Evolutionary conservation across 2,888 invertebrate species (phyloP).

Genomic region (Mamestra brassicae): DNA sequence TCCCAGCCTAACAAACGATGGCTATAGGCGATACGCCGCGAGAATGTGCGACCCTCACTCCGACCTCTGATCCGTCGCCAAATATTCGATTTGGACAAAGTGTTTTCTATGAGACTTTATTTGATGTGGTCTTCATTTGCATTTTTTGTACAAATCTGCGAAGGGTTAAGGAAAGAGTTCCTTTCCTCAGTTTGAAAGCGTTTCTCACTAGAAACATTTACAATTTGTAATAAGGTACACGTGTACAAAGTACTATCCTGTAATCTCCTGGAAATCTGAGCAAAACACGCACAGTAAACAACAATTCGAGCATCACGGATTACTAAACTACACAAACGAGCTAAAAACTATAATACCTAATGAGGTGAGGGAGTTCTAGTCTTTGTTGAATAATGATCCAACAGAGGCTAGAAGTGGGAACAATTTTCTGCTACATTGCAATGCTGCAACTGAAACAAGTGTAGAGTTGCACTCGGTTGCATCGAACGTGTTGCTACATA

Average conservation of each 20-base stretch:
- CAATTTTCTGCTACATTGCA: neutral
- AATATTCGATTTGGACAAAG: constrained; percentile 68
- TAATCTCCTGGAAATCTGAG: constrained; percentile 2
- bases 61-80: constrained; percentile 57
- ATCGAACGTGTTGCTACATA: constrained; percentile 32
- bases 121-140: constrained; percentile 64
- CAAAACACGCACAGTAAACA: neutral
- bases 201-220: neutral
- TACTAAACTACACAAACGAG: neutral
- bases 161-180: constrained; percentile 11
- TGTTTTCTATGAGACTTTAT: constrained; percentile 67
- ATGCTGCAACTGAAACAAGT: neutral
- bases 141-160: constrained; percentile 52
- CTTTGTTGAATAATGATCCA: neutral
- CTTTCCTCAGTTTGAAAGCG: constrained; percentile 5
- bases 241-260: neutral
- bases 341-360: neutral
- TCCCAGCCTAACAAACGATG: constrained; percentile 68
- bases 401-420: neutral
- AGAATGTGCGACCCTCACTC: constrained; percentile 64
- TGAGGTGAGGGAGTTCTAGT: neutral
- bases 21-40: constrained; percentile 62
- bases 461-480: constrained; percentile 30
- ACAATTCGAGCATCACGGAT: neutral
- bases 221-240: neutral